phyloP scores from a whole-genome alignment of 2,888 invertebrate genomes.

The Trichopoda pennipes region DNA sequence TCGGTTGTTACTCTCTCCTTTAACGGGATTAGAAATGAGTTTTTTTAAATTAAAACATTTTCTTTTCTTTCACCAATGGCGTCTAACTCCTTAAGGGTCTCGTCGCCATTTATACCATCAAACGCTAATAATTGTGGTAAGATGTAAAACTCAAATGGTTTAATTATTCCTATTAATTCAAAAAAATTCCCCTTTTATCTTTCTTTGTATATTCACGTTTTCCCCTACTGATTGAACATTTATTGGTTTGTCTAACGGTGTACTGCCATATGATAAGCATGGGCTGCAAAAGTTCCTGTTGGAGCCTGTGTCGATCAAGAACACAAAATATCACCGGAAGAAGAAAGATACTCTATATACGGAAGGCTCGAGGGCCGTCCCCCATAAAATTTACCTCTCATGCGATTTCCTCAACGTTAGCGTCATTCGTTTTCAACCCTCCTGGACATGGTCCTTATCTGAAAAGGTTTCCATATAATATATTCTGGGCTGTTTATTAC shows the following conservation, averaged over 20 bases:
- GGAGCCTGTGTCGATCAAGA: too few relatives aligned
- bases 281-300: too few relatives aligned
- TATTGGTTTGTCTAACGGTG: constrained; percentile 8
- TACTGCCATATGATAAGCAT: not conserved
- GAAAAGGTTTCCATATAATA: constrained; percentile 4
- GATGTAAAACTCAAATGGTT: constrained; percentile 1
- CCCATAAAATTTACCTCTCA: constrained; percentile 29
- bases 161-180: constrained; percentile 1
- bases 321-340: too few relatives aligned
- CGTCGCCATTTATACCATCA: constrained; percentile 62
- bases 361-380: constrained; percentile 17
- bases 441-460: not conserved
- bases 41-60: constrained; percentile 25
- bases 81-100: constrained; percentile 57
- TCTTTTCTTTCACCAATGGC: constrained; percentile 64
- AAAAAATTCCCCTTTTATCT: constrained; percentile 1
- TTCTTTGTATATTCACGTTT: not conserved
- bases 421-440: not conserved
- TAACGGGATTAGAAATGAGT: not conserved
- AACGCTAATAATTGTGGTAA: constrained; percentile 35
- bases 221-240: constrained; percentile 11
- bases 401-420: not conserved
- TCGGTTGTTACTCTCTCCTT: too few relatives aligned
- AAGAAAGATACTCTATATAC: too few relatives aligned
- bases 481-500: too few relatives aligned